Conservation (phyloP, 2,888 invertebrate species). For the Ariolimax columbianus region DNA sequence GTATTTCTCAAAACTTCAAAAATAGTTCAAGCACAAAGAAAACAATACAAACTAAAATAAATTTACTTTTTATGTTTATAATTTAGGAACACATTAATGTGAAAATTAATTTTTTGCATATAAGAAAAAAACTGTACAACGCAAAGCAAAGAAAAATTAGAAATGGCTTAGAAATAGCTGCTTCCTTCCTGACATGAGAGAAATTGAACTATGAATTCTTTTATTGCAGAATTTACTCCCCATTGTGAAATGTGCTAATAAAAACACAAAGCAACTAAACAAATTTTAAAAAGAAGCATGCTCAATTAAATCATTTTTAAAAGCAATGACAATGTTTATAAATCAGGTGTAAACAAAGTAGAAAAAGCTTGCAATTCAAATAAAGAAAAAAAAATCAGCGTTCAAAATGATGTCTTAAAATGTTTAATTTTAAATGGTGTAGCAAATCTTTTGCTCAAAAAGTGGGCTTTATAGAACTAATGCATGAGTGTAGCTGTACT, state of each 20-base stretch:
- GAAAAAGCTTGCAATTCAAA: not conserved
- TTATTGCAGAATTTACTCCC: not conserved
- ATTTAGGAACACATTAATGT: not conserved
- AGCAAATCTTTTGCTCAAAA: no score
- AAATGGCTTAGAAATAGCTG: not conserved
- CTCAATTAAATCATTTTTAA: not conserved
- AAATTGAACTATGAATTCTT: not conserved
- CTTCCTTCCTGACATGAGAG: not conserved
- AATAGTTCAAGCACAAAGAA: no score
- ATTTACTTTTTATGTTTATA: not conserved
- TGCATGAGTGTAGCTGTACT: no score
- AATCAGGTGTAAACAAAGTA: not conserved
- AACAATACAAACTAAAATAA: not conserved
- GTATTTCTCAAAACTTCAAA: no score
- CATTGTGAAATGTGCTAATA: not conserved
- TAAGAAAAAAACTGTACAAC: not conserved
- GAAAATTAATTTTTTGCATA: not conserved
- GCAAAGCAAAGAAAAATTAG: not conserved
- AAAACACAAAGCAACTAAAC: slow-evolving; percentile 1
- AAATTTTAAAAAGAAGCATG: slow-evolving; percentile 5
- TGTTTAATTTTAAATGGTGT: no score
- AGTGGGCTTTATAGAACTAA: no score
- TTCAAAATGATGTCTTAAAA: not conserved
- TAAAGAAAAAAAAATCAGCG: not conserved
- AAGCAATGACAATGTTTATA: not conserved